Evolutionary conservation across 2,113 vertebrate genomes (phyloP).

Genomic region (Sapajus apella): DNA sequence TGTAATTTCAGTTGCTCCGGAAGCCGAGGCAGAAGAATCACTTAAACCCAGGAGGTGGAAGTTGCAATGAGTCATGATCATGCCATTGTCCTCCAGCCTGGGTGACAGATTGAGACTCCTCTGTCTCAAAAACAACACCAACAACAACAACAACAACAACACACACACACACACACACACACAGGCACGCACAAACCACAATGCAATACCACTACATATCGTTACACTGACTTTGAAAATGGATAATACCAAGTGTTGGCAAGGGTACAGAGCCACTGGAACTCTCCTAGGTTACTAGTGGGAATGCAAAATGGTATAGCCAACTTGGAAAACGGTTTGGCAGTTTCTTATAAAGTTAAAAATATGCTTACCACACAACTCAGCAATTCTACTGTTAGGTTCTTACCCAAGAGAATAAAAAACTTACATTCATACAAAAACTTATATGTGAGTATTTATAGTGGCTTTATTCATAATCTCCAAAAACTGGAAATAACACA

Average conservation of each 20-base stretch:
- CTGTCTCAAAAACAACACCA: too few relatives aligned
- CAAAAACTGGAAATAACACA: not conserved
- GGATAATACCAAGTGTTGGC: not conserved
- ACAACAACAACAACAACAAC: too few relatives aligned
- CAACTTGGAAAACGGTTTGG: not conserved
- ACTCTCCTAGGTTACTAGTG: not conserved
- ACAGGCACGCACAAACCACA: too few relatives aligned
- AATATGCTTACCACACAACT: not conserved
- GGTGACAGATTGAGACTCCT: too few relatives aligned
- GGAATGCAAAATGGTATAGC: not conserved
- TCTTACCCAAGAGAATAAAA: not conserved
- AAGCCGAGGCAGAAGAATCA: too few relatives aligned
- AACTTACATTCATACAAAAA: not conserved
- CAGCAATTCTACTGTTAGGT: not conserved
- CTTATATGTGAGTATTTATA: not conserved
- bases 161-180: too few relatives aligned
- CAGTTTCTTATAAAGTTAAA: not conserved
- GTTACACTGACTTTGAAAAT: not conserved
- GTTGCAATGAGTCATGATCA: too few relatives aligned
- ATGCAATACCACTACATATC: not conserved
- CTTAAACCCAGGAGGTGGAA: too few relatives aligned
- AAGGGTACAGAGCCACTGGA: not conserved
- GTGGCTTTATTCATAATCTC: constrained; percentile 33
- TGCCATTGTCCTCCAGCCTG: too few relatives aligned
- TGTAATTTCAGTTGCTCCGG: too few relatives aligned